Base-by-base conservation (phyloP, 2,888 invertebrate species). In the Xanthorhoe spadicearia region DNA sequence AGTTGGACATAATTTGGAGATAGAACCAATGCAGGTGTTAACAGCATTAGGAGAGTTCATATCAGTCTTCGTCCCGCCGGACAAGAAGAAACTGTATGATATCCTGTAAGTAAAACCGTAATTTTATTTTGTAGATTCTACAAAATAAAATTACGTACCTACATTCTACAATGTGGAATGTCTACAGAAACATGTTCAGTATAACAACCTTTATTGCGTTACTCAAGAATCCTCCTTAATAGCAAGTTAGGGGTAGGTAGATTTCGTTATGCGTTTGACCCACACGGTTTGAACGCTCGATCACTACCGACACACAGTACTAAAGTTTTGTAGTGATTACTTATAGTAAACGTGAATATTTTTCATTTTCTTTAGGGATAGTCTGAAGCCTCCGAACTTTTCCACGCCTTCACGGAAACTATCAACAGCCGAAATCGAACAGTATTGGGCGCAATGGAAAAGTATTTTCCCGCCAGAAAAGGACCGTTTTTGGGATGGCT, bases 401-500 rank as follows among this genome's bases (percentile, higher is more conserved):
- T 77, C 89, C 75, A 94, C 95, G 0, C 86, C 95, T 1, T 94
- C 95, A 0, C 89, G 95, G 32, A 88, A 88, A 70, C 76, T 95
- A 50, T 84, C 84, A 5, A 76, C 86, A 0, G 86, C 94, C 28
- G 95, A 95, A 75, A 95, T 97, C 23, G 90, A 89, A 8, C 83
- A 87, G 0, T 97, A 95, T 83, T 97, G 97, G 97, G 81, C 88
- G 7, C 93, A 94, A 69, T 97, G 96, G 85, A 89, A 91, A 66
- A 88, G 92, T 48, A 83, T 95, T 7, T 95, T 96, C 74, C 90
- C 95, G 0, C 72, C 88, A 0, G 94, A 95, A 52, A 95, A 95
- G 71, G 94, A 95, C 73, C 94, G 94, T 65, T 86, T 97, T 49
- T 97, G 97, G 97, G 95, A 96, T 74, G 95, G 94, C 2, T 79